Conservation (phyloP, 2,113 vertebrate genomes). For the Petrocephalus zakoni region DNA sequence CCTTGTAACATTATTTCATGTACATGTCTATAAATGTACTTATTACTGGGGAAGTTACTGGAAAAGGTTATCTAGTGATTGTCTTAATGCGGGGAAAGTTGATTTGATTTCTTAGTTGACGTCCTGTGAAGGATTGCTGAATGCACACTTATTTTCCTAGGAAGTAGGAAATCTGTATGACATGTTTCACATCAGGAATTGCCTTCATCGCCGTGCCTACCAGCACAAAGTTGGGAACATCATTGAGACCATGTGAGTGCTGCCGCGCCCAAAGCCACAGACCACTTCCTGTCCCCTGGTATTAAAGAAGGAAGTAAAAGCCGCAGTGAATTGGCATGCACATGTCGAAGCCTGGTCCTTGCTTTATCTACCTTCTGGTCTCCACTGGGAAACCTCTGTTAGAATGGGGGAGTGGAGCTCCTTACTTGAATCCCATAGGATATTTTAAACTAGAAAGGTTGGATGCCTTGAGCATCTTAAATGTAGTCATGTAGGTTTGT, state of each 20-base stretch:
- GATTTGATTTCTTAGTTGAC: neutral
- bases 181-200: conserved; percentile 77
- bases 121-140: neutral
- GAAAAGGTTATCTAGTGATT: neutral
- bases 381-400: neutral
- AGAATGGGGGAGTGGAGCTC: neutral
- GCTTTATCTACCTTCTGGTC: neutral
- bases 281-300: neutral
- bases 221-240: conserved; percentile 62
- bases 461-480: neutral
- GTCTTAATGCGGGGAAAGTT: neutral
- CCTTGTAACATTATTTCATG: neutral
- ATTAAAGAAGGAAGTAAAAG: neutral
- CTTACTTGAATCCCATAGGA: neutral
- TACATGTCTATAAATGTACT: neutral
- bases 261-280: neutral
- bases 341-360: neutral
- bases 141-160: conserved; percentile 47
- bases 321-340: neutral
- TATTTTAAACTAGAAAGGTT: neutral
- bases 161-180: conserved; percentile 88
- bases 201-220: neutral
- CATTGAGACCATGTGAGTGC: conserved; percentile 52
- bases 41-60: neutral
- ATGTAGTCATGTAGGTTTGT: neutral